These are phyloP conservation scores for Nephila pilipes DNA, from an alignment of 1,140 invertebrate species.

Conservation along the genomic window DNA sequence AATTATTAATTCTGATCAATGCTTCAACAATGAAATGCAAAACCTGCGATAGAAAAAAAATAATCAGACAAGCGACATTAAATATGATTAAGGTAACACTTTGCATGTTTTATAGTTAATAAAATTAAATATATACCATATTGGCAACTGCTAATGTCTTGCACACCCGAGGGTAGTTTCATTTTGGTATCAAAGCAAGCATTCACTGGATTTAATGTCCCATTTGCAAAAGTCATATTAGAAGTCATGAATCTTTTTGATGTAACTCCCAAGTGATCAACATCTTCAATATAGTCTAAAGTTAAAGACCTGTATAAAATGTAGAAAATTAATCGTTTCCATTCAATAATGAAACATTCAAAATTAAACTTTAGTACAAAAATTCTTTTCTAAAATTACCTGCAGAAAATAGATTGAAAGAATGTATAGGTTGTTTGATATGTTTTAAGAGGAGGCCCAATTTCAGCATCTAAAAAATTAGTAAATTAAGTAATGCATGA, in stretches of 20 bases:
- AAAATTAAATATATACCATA: slow-evolving; percentile 59
- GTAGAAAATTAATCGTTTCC: background rate
- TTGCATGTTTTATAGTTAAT: too few relatives aligned
- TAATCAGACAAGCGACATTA: too few relatives aligned
- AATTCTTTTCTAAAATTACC: slow-evolving; percentile 32
- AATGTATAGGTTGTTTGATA: slow-evolving; percentile 66
- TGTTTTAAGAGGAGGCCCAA: slow-evolving; percentile 55
- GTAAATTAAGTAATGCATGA: background rate
- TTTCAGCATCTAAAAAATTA: slow-evolving; percentile 63
- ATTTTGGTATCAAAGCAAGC: slow-evolving; percentile 66
- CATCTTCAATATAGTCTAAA: slow-evolving; percentile 58
- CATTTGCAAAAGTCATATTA: slow-evolving; percentile 73
- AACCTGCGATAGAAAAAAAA: too few relatives aligned
- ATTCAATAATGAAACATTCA: background rate
- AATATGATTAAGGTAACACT: too few relatives aligned
- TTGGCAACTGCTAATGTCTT: slow-evolving; percentile 71
- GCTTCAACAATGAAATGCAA: too few relatives aligned
- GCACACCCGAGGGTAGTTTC: slow-evolving; percentile 67
- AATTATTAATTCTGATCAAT: too few relatives aligned
- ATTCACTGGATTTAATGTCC: slow-evolving; percentile 68
- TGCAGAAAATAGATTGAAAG: slow-evolving; percentile 72
- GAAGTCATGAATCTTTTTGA: slow-evolving; percentile 61
- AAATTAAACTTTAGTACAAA: background rate
- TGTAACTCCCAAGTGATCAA: slow-evolving; percentile 65
- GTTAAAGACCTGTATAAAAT: slow-evolving; percentile 54